phyloP scores from a whole-genome alignment of 1,140 invertebrate genomes.

The Vanessa tameamea region DNA sequence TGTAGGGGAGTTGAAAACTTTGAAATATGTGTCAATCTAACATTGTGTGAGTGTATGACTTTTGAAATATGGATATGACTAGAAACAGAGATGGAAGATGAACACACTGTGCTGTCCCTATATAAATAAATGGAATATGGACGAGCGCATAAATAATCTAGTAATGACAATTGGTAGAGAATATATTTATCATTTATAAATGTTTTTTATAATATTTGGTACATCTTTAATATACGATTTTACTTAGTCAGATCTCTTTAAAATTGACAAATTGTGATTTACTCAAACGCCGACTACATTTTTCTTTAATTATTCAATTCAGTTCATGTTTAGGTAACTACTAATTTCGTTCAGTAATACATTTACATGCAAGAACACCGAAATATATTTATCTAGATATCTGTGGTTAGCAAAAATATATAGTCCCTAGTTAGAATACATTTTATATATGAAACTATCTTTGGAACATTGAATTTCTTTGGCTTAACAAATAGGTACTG shows the following conservation, averaged over 20 bases:
- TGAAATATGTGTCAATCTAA: too few species aligned
- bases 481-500: not conserved
- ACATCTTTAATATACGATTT: not conserved
- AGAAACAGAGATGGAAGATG: too few species aligned
- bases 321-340: not conserved
- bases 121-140: too few species aligned
- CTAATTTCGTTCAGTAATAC: not conserved
- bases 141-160: too few species aligned
- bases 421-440: not conserved
- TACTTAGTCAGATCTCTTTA: not conserved
- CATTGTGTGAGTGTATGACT: too few species aligned
- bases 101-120: too few species aligned
- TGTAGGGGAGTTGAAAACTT: too few species aligned
- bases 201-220: not conserved
- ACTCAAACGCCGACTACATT: not conserved
- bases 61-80: too few species aligned
- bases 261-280: not conserved
- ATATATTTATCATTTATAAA: not conserved
- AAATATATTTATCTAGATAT: slow-evolving; percentile 2
- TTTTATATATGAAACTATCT: not conserved
- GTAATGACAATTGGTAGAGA: not conserved
- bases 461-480: slow-evolving; percentile 4
- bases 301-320: not conserved
- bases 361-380: slow-evolving; percentile 1
- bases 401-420: slow-evolving; percentile 10